Percentiles rank a stretch among this genome's conserved stretches.
phyloP scores from a whole-genome alignment of 2,797 vertebrate genomes.

The Alauda arvensis region DNA sequence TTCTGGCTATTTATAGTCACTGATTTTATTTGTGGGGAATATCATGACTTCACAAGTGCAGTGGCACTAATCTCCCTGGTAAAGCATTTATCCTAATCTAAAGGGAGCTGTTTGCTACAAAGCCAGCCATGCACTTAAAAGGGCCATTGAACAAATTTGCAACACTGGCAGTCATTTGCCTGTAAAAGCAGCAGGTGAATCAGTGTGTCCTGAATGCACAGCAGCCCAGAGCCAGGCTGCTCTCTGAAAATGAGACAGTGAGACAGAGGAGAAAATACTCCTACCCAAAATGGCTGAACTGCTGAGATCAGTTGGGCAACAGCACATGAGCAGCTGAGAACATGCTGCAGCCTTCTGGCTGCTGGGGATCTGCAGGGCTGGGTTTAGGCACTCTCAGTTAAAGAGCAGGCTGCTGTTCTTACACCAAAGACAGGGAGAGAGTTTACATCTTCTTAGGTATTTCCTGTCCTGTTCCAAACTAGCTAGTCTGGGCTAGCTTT shows the following conservation, averaged over 20 bases:
- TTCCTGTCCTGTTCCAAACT: background rate
- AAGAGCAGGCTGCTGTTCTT: background rate
- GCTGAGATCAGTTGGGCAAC: background rate
- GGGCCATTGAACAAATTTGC: background rate
- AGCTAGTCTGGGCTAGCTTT: background rate
- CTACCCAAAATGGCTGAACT: background rate
- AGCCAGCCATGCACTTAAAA: background rate
- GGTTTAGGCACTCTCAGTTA: background rate
- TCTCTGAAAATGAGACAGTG: background rate
- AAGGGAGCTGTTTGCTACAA: background rate
- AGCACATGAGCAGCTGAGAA: background rate
- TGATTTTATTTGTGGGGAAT: slow-evolving; percentile 47
- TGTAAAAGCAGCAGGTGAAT: slow-evolving; percentile 9
- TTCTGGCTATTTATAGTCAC: slow-evolving; percentile 38
- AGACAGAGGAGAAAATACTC: background rate
- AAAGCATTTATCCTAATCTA: slow-evolving; percentile 14
- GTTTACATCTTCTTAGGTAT: background rate
- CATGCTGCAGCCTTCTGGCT: background rate
- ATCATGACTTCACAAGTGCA: slow-evolving; percentile 47
- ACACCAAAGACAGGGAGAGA: background rate
- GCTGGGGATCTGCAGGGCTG: background rate
- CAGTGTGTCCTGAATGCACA: background rate
- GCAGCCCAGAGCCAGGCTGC: background rate
- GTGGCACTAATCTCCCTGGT: slow-evolving; percentile 27
- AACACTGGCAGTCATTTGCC: background rate